phyloP scores from a whole-genome alignment of 2,888 invertebrate genomes.

The Ochropleura leucogaster region DNA sequence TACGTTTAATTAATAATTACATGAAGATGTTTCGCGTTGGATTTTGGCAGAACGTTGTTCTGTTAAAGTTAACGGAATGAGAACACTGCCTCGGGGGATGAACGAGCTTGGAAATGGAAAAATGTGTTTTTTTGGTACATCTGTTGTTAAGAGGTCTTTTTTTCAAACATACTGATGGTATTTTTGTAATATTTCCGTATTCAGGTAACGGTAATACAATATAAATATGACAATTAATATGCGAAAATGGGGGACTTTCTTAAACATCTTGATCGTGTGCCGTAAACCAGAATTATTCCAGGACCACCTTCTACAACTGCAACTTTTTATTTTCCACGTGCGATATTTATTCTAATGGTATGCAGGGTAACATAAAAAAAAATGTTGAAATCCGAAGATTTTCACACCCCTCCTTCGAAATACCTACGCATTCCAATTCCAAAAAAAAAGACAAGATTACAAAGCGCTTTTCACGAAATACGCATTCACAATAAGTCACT shows the following conservation, averaged over 20 bases:
- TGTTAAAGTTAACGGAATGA: slow-evolving; percentile 41
- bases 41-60: slow-evolving; percentile 31
- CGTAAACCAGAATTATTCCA: not conserved
- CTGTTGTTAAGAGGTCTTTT: slow-evolving; percentile 28
- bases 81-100: slow-evolving; percentile 46
- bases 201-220: slow-evolving; percentile 5
- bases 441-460: slow-evolving; percentile 52
- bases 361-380: not conserved
- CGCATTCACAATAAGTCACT: slow-evolving; percentile 66
- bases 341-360: not conserved
- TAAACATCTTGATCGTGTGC: not conserved
- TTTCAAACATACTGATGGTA: slow-evolving; percentile 13
- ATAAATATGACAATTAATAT: slow-evolving; percentile 5
- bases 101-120: slow-evolving; percentile 46
- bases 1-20: slow-evolving; percentile 52
- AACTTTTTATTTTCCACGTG: not conserved
- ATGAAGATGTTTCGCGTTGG: slow-evolving; percentile 34
- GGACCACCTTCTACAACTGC: not conserved
- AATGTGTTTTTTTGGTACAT: slow-evolving; percentile 24
- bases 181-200: slow-evolving; percentile 13
- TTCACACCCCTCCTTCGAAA: slow-evolving; percentile 1
- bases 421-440: slow-evolving; percentile 24
- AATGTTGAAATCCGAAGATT: slow-evolving; percentile 2
- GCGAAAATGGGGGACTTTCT: not conserved
- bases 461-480: slow-evolving; percentile 55